phyloP scores from a whole-genome alignment of 1,140 invertebrate species.

The Argopecten irradians region DNA sequence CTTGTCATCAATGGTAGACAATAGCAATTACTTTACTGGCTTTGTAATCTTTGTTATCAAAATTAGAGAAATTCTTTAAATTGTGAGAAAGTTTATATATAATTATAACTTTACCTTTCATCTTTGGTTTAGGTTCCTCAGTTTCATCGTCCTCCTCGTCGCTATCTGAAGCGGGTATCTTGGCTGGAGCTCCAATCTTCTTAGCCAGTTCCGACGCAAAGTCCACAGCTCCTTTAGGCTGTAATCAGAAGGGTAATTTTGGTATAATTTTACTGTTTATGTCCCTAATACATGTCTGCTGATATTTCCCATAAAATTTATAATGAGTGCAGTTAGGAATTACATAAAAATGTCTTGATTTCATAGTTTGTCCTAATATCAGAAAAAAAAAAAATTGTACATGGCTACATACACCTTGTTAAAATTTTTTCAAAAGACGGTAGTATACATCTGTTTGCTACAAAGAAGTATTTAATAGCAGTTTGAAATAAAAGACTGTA shows the following conservation, averaged over 20 bases:
- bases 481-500: too few relatives aligned
- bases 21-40: too few relatives aligned
- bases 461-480: too few relatives aligned
- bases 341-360: background rate
- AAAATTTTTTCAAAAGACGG: too few relatives aligned
- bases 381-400: background rate
- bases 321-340: background rate
- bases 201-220: conserved; percentile 41
- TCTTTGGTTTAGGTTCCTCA: conserved; percentile 32
- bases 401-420: background rate
- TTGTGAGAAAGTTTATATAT: too few relatives aligned
- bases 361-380: background rate
- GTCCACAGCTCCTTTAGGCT: background rate
- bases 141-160: conserved; percentile 33
- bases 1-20: too few relatives aligned
- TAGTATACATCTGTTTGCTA: too few relatives aligned
- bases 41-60: too few relatives aligned
- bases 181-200: conserved; percentile 17
- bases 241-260: background rate
- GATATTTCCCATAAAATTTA: background rate
- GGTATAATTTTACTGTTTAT: background rate
- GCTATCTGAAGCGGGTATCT: background rate
- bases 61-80: too few relatives aligned
- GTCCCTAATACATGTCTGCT: background rate
- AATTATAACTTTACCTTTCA: background rate